Evolutionary conservation across 2,113 vertebrate species (phyloP), one percentile per base, ranked within the genome.

Genomic region (Globicephala melas): DNA sequence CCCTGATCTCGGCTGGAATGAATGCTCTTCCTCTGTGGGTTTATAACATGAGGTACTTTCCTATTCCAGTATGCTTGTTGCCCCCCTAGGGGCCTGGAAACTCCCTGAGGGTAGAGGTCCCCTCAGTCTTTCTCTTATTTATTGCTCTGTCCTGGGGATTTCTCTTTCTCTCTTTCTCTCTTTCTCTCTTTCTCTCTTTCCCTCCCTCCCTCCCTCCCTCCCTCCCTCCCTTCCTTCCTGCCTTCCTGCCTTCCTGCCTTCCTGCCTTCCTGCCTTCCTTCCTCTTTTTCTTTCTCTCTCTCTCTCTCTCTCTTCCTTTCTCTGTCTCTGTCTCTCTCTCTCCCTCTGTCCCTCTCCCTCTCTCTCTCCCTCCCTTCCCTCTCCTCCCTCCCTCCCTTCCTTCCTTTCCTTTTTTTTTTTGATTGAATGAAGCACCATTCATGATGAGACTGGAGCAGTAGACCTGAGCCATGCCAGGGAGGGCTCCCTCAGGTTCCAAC

Each of bases 201-300:
- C 36, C 36, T 36, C 2, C 36, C 36, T 36, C 2, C 36, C 36
- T 36, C 2, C 36, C 36, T 36, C 2, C 36, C 36, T 36, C 2
- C 36, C 36, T 36, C 2, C 36, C 36, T 36, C 36, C 36, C 36
- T 36, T 36, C 36, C 36, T 36, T 2, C 36, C 36, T 36, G 2
- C 36, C 36, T 36, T 2, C 36, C 15, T 53, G 0, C 1, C 14
- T 53, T 4, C 6, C 50, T 15, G 0, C 1, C 50, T 17, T 1
- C 1, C 14, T 15, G 0, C 4, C 14, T 53, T 3, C 5, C 38
- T 38, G 0, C 5, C 38, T 38, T 5, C 4, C 38, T 38, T 38
- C 38, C 38, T n/a, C n/a, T 41, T 41, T 41, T 41, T 41, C 41
- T 41, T 5, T 41, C 41, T 41, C 41, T 41, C 38, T 38, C 4